Conservation (phyloP, 2,797 vertebrate species). For the Chelon auratus region DNA sequence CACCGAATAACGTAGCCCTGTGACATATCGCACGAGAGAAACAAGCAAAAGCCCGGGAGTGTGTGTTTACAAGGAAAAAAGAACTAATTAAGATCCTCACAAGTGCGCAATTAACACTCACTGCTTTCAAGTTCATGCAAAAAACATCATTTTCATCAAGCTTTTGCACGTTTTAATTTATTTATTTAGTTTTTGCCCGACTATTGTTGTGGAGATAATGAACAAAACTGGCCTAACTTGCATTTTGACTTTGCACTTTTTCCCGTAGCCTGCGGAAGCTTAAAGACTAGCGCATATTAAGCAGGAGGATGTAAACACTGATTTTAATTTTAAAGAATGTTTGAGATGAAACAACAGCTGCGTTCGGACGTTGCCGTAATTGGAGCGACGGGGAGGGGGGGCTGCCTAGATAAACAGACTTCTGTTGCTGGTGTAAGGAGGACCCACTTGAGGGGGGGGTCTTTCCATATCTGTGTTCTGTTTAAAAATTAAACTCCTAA, state of each 20-base stretch:
- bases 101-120: constrained; percentile 53
- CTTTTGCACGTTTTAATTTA: constrained; percentile 45
- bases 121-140: constrained; percentile 57
- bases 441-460: constrained; percentile 64
- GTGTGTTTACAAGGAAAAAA: constrained; percentile 16
- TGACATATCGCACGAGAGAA: constrained; percentile 13
- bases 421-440: constrained; percentile 48
- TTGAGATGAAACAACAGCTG: constrained; percentile 80
- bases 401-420: constrained; percentile 80
- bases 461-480: constrained; percentile 73
- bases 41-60: constrained; percentile 16
- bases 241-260: constrained; percentile 62
- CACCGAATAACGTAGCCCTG: constrained; percentile 14
- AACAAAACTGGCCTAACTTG: constrained; percentile 70
- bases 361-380: constrained; percentile 81
- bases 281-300: constrained; percentile 40
- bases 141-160: constrained; percentile 39
- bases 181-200: constrained; percentile 57
- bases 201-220: constrained; percentile 65
- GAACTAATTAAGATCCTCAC: constrained; percentile 16
- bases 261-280: constrained; percentile 43
- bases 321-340: constrained; percentile 72
- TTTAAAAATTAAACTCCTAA: constrained; percentile 78
- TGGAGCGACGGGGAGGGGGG: constrained; percentile 63
- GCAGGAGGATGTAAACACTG: constrained; percentile 40